These are phyloP conservation scores for Sweltsa coloradensis DNA, from an alignment of 1,140 invertebrate species.

Conservation along the genomic window DNA sequence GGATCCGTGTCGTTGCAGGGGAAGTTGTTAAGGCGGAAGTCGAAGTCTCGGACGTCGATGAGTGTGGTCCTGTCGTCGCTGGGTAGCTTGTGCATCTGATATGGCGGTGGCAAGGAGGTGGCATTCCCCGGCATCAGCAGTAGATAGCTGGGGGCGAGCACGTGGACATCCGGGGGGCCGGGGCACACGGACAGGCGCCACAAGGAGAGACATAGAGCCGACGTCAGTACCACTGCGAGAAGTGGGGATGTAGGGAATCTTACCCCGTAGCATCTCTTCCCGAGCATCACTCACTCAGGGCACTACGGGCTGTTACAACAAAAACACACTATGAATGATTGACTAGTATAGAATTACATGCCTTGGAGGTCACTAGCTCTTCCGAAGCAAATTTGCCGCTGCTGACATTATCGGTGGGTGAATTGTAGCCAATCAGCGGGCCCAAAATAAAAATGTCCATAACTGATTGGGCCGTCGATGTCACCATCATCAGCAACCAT, in stretches of 20 bases:
- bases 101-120: conserved; percentile 12
- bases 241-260: background rate
- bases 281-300: conserved; percentile 9
- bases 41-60: conserved; percentile 43
- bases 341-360: too few species aligned
- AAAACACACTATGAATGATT: too few species aligned
- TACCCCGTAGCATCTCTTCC: conserved; percentile 6
- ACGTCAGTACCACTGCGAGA: background rate
- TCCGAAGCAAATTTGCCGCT: too few species aligned
- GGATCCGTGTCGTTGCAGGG: conserved; percentile 34
- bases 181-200: conserved; percentile 6
- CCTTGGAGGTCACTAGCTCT: too few species aligned
- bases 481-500: too few species aligned
- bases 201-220: conserved; percentile 1
- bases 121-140: conserved; percentile 10
- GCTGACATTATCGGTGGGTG: too few species aligned
- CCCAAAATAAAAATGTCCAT: too few species aligned
- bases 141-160: conserved; percentile 6
- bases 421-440: too few species aligned
- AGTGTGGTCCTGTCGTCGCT: conserved; percentile 30
- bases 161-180: background rate
- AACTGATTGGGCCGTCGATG: too few species aligned
- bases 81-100: conserved; percentile 23
- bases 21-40: conserved; percentile 39
- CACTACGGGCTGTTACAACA: too few species aligned